Conservation (phyloP, 2,888 invertebrate genomes). For the Pherbina coryleti region DNA sequence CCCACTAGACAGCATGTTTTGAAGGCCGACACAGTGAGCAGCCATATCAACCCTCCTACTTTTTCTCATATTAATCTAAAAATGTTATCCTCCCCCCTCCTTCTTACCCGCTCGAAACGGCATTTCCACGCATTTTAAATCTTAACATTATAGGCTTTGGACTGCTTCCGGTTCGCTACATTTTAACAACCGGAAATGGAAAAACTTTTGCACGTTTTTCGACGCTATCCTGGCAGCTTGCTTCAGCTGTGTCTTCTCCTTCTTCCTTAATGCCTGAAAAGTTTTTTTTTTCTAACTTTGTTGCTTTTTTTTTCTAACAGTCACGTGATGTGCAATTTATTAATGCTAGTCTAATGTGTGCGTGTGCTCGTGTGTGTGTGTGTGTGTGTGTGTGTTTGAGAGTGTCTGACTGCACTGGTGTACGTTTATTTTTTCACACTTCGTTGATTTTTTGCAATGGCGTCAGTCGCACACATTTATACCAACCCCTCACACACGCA, state of each 20-base stretch:
- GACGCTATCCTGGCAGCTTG: no score
- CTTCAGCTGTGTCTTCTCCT: neutral
- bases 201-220: constrained; percentile 41
- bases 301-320: constrained; percentile 1
- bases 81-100: neutral
- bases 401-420: neutral
- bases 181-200: constrained; percentile 40
- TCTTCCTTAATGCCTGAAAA: neutral
- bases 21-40: neutral
- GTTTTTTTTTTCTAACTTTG: neutral
- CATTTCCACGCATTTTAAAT: constrained; percentile 22
- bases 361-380: constrained; percentile 41
- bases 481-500: constrained; percentile 18
- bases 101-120: neutral
- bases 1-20: neutral
- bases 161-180: constrained; percentile 30
- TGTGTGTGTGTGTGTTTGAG: constrained; percentile 22
- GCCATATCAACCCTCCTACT: neutral
- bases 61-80: neutral
- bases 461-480: constrained; percentile 16
- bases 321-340: constrained; percentile 1
- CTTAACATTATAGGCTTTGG: constrained; percentile 5
- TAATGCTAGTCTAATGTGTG: constrained; percentile 20
- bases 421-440: constrained; percentile 15
- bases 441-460: constrained; percentile 4